phyloP scores from a whole-genome alignment of 2,888 invertebrate species.

The Atethmia centrago region DNA sequence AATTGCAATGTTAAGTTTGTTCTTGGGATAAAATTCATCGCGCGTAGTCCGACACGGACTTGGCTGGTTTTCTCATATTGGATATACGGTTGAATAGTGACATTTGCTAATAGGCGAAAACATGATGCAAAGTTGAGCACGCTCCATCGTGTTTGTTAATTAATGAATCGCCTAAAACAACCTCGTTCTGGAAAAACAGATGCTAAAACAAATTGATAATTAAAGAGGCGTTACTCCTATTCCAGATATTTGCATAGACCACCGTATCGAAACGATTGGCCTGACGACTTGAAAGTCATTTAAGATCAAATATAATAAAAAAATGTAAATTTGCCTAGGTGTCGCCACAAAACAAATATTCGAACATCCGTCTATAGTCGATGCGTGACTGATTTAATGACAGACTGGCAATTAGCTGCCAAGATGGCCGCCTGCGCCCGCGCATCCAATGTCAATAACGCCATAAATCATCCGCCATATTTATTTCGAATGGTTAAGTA shows the following conservation, averaged over 20 bases:
- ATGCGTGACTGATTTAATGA: conserved; percentile 87
- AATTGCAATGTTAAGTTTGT: too few species aligned
- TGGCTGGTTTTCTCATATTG: too few species aligned
- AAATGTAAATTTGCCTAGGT: conserved; percentile 66
- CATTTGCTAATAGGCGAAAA: conserved; percentile 26
- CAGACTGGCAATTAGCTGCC: conserved; percentile 84
- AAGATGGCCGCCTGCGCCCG: conserved; percentile 86
- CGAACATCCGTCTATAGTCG: conserved; percentile 71
- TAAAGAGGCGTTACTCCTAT: conserved; percentile 60
- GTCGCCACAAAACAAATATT: conserved; percentile 69
- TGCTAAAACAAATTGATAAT: conserved; percentile 45
- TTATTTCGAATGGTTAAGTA: conserved; percentile 82
- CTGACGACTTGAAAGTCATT: conserved; percentile 54
- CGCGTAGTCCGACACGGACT: too few species aligned
- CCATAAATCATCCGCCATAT: conserved; percentile 88
- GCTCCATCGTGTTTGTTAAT: conserved; percentile 33
- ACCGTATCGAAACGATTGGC: conserved; percentile 52
- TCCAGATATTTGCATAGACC: conserved; percentile 59
- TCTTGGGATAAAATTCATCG: too few species aligned
- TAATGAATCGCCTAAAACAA: conserved; percentile 25
- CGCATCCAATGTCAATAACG: conserved; percentile 86
- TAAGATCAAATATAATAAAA: conserved; percentile 52
- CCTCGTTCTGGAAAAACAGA: conserved; percentile 30
- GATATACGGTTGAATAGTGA: not conserved
- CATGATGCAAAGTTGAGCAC: conserved; percentile 7